phyloP scores from a whole-genome alignment of 2,888 invertebrate species.

The Brachyopa scutellaris region DNA sequence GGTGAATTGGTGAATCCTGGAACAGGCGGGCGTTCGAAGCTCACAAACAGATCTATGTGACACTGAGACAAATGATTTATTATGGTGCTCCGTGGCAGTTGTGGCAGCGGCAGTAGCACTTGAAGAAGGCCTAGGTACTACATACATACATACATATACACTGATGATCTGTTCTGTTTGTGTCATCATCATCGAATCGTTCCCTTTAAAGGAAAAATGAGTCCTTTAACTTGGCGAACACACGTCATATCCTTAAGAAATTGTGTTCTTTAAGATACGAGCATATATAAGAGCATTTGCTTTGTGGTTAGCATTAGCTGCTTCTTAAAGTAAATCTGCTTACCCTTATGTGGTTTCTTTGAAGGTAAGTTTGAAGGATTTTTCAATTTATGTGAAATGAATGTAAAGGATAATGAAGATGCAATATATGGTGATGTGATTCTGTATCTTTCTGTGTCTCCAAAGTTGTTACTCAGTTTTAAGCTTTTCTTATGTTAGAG shows the following conservation, averaged over 20 bases:
- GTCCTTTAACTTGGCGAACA: constrained; percentile 58
- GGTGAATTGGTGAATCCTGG: constrained; percentile 35
- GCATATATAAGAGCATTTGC: constrained; percentile 2
- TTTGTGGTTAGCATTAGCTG: no score
- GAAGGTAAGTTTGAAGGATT: constrained; percentile 37
- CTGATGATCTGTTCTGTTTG: constrained; percentile 66
- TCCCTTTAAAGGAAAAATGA: constrained; percentile 49
- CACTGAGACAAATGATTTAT: constrained; percentile 72
- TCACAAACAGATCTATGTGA: constrained; percentile 70
- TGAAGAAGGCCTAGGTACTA: constrained; percentile 50
- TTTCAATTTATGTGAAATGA: no score
- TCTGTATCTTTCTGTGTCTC: no score
- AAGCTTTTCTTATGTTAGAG: no score
- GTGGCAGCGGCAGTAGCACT: constrained; percentile 32
- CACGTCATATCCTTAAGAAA: constrained; percentile 53
- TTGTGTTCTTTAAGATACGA: constrained; percentile 28
- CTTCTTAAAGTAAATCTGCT: constrained; percentile 59
- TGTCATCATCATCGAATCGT: constrained; percentile 63
- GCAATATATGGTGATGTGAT: no score
- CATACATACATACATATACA: background rate
- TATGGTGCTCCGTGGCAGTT: constrained; percentile 66
- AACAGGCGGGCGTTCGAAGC: constrained; percentile 33
- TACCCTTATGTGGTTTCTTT: constrained; percentile 61
- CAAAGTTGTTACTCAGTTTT: no score
- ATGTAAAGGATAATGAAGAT: no score